Conservation (phyloP, 2,888 invertebrate genomes). For the Ormia ochracea region DNA sequence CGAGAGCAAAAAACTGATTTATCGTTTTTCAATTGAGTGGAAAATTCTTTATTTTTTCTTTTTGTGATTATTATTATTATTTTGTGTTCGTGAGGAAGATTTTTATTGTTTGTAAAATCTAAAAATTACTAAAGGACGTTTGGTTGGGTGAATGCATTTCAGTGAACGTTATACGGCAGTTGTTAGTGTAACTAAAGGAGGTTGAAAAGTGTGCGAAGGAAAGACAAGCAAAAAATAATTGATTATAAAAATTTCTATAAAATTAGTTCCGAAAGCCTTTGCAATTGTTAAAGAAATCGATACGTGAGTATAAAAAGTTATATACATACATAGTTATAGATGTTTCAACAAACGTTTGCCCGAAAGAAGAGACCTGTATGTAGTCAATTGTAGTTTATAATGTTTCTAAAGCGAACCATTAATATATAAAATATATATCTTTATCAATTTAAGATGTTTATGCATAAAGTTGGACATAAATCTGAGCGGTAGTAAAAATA, state of each 20-base stretch:
- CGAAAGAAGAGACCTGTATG: too few species aligned
- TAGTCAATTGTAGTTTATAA: too few species aligned
- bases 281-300: too few species aligned
- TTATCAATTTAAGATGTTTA: too few species aligned
- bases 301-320: too few species aligned
- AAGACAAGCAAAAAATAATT: not conserved
- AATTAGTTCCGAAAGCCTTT: too few species aligned
- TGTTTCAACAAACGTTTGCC: too few species aligned
- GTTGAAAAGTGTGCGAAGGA: not conserved
- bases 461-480: too few species aligned
- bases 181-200: not conserved
- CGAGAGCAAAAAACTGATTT: conserved; percentile 40
- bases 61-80: not conserved
- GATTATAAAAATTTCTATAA: not conserved
- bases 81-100: not conserved
- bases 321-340: too few species aligned
- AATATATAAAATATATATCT: too few species aligned
- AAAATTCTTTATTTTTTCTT: conserved; percentile 29
- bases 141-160: not conserved
- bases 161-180: not conserved
- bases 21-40: conserved; percentile 57
- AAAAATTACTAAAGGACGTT: not conserved
- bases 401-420: too few species aligned
- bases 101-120: not conserved
- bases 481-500: too few species aligned